Evolutionary conservation across 2,113 vertebrate species (phyloP).

Genomic region (Terrapene triunguis): DNA sequence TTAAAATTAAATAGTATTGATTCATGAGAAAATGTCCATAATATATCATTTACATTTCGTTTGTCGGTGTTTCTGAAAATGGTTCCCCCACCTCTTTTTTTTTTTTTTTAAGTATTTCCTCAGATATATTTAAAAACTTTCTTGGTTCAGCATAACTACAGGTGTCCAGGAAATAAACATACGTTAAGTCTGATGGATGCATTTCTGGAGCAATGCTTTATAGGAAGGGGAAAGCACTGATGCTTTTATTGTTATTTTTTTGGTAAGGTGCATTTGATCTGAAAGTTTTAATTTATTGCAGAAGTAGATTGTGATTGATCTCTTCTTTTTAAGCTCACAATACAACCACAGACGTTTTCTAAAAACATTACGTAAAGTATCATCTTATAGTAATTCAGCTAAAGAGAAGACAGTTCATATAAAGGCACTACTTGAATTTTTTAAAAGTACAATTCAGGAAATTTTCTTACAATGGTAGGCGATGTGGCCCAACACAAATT

Average conservation of each 20-base stretch:
- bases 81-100: neutral
- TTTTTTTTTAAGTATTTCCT: neutral
- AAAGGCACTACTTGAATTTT: neutral
- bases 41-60: neutral
- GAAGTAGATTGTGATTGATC: neutral
- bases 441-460: slow-evolving; percentile 14
- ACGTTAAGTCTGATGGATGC: neutral
- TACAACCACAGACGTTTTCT: neutral
- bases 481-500: neutral
- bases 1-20: slow-evolving; percentile 24
- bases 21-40: slow-evolving; percentile 40
- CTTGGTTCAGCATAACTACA: neutral
- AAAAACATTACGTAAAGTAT: neutral
- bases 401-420: fast-evolving
- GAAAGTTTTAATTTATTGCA: neutral
- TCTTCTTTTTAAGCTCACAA: fast-evolving
- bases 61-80: neutral
- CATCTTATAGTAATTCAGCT: fast-evolving
- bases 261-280: neutral
- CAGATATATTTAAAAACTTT: neutral
- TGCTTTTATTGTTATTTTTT: neutral
- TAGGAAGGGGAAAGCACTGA: neutral
- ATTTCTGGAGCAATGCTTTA: neutral
- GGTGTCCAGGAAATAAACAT: neutral
- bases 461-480: neutral